Base-by-base conservation (phyloP, 2,797 vertebrate species). In the Parambassis ranga region DNA sequence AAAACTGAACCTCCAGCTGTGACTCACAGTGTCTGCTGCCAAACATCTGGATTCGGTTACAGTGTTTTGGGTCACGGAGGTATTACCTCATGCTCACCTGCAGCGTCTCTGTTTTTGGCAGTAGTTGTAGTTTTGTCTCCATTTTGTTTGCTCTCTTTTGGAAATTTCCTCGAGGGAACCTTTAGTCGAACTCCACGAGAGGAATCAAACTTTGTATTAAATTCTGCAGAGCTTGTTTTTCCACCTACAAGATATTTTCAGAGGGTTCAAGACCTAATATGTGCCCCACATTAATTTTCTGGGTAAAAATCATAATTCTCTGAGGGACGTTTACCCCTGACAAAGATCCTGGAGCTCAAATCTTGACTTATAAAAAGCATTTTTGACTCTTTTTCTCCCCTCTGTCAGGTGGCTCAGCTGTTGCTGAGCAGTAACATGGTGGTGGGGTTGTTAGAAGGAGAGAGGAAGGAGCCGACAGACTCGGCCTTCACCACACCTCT, bases 361-460 rank as follows among this genome's bases (percentile, higher is more conserved):
- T n/a, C n/a, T n/a, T n/a, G n/a, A n/a, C n/a, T n/a, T n/a, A n/a
- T n/a, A n/a, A n/a, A n/a, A n/a, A n/a, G n/a, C n/a, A n/a, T n/a
- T n/a, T 24, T 7, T 27, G 10, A 19, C 19, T 23, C 19, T 1
- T 7, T 18, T 24, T 5, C 4, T n/a, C 15, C n/a, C n/a, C n/a
- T n/a, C n/a, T n/a, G n/a, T 23, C 75, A 98, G 96, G 96, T 98
- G 78, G 92, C 95, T 36, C 97, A 98, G 87, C 87, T 98, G 82
- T 82, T 98, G 58, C 88, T 98, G 13, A 98, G 93, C 87, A 98
- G 97, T 75, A 97, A 98, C 84, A 93, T 98, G 77, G 96, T 96
- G 0, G 95, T 94, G 0, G 92, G 96, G 0, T 78, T 98, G 56
- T 74, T 98, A 81, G 97, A 98, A 57, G 96, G 96, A 0, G 95